These are phyloP conservation scores for Tor tambroides DNA, from an alignment of 2,113 vertebrate species.

Conservation along the genomic window DNA sequence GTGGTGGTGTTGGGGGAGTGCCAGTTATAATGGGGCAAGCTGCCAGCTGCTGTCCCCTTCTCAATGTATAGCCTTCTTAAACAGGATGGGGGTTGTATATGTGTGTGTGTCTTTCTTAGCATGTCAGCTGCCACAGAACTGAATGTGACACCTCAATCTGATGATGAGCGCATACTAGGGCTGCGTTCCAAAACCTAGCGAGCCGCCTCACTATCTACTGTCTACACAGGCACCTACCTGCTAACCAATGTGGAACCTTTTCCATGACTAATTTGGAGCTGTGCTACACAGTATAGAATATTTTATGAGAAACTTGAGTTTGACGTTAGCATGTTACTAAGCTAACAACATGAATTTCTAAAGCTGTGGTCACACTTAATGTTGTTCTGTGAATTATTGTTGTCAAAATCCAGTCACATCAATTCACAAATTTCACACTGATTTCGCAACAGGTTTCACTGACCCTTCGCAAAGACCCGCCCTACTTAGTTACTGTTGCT, in stretches of 20 bases:
- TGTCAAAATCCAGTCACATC: background rate
- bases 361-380: background rate
- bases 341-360: background rate
- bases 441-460: background rate
- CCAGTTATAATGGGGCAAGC: conserved; percentile 80
- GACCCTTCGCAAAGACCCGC: too few species aligned
- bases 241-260: background rate
- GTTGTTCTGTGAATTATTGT: background rate
- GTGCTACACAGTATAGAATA: background rate
- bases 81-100: conserved; percentile 55
- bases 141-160: conserved; percentile 61
- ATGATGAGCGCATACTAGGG: conserved; percentile 37
- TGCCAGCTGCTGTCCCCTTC: conserved; percentile 84
- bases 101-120: conserved; percentile 10
- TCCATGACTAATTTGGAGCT: background rate
- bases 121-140: conserved; percentile 65
- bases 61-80: conserved; percentile 58
- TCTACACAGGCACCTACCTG: background rate
- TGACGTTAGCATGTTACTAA: background rate
- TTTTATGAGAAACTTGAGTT: background rate
- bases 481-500: too few species aligned
- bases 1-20: conserved; percentile 55
- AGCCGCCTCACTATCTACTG: background rate
- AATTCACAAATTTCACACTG: background rate
- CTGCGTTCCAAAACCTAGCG: background rate